A percentile compares a stretch with the other conserved stretches of the same genome.
Evolutionary conservation across 2,113 vertebrate genomes (phyloP).

Genomic region (Benthochromis sp.): DNA sequence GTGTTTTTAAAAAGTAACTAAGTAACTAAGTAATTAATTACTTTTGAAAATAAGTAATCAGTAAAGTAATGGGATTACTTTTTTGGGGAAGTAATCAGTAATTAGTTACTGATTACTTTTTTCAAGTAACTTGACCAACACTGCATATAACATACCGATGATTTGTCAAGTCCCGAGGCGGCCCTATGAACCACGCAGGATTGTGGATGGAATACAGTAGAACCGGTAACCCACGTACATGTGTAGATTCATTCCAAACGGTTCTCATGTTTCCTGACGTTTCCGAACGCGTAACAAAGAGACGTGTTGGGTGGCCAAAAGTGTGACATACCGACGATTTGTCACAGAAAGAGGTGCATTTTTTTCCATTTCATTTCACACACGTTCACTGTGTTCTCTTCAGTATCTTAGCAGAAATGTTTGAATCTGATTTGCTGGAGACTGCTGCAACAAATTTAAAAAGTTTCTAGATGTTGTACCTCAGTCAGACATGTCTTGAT

Average conservation of each 20-base stretch:
- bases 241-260: not conserved
- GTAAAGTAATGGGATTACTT: too few species aligned
- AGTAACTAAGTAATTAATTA: too few species aligned
- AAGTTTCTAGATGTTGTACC: slow-evolving; percentile 58
- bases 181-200: not conserved
- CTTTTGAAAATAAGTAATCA: too few species aligned
- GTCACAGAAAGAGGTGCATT: not conserved
- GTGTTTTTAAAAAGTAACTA: too few species aligned
- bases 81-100: too few species aligned
- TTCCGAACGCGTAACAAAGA: not conserved
- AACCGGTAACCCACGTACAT: not conserved
- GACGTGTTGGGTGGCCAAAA: not conserved
- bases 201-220: not conserved
- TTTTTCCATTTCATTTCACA: not conserved
- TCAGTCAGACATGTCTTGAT: slow-evolving; percentile 80
- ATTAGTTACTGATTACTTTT: too few species aligned
- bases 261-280: not conserved
- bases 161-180: not conserved
- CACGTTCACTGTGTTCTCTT: not conserved
- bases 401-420: not conserved
- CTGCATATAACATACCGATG: not conserved
- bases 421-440: not conserved
- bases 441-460: not conserved
- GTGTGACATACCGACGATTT: not conserved
- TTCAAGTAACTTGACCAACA: too few species aligned